phyloP scores from a whole-genome alignment of 2,797 vertebrate genomes.

The Neosalanx taihuensis region DNA sequence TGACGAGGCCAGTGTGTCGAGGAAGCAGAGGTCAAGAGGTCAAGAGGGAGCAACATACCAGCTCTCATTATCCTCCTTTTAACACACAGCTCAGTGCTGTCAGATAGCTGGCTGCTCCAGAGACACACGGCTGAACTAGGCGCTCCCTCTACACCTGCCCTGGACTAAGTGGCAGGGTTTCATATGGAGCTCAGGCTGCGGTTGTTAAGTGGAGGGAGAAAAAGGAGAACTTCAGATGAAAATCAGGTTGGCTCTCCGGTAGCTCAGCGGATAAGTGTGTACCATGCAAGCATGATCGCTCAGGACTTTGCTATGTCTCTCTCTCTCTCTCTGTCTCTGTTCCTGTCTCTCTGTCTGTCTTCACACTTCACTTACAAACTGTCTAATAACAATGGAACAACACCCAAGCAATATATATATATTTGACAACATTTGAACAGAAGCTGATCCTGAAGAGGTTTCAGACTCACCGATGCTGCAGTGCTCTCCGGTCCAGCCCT shows the following conservation, averaged over 20 bases:
- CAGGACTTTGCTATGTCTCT: too few species aligned
- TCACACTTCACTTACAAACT: too few species aligned
- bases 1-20: constrained; percentile 49
- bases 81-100: constrained; percentile 54
- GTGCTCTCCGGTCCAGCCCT: constrained; percentile 98
- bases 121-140: constrained; percentile 27
- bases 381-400: too few species aligned
- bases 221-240: background rate
- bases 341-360: too few species aligned
- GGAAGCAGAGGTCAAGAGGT: constrained; percentile 52
- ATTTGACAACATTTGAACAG: too few species aligned
- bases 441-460: background rate
- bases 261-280: background rate
- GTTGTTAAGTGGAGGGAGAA: background rate
- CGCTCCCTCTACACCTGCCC: constrained; percentile 62
- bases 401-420: too few species aligned
- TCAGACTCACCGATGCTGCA: constrained; percentile 92
- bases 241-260: background rate
- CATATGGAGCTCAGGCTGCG: background rate
- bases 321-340: too few species aligned
- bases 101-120: constrained; percentile 58
- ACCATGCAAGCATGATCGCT: background rate
- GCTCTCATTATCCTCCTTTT: constrained; percentile 67
- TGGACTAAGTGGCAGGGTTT: constrained; percentile 37
- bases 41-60: constrained; percentile 60